Evolutionary conservation across 1,140 invertebrate species (phyloP).

Genomic region (Melitaea cinxia): DNA sequence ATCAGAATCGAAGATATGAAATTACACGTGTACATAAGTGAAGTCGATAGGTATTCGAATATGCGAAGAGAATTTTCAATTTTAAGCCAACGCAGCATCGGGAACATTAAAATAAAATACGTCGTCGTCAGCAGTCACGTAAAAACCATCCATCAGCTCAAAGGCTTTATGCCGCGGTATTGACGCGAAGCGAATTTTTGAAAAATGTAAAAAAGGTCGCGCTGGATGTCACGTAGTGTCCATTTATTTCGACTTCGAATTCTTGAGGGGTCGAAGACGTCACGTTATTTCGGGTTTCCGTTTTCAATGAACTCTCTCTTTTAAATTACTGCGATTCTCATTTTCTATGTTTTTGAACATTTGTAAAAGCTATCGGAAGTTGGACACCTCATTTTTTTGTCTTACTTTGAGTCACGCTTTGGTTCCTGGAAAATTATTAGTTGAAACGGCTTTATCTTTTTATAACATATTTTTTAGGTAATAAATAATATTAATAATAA

Average conservation of each 20-base stretch:
- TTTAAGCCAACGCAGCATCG: constrained; percentile 52
- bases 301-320: constrained; percentile 27
- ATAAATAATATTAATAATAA: too few relatives aligned
- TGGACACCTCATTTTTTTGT: neutral
- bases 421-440: neutral
- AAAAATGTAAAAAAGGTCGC: constrained; percentile 79
- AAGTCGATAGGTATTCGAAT: constrained; percentile 43
- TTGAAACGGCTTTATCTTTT: neutral
- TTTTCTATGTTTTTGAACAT: constrained; percentile 14
- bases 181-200: constrained; percentile 76
- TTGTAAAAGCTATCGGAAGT: neutral
- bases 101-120: constrained; percentile 76
- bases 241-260: constrained; percentile 65
- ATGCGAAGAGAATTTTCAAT: constrained; percentile 75
- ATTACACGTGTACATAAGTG: neutral
- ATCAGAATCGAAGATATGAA: neutral
- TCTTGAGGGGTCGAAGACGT: constrained; percentile 32
- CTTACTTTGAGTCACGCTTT: neutral
- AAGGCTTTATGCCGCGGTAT: constrained; percentile 54
- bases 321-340: constrained; percentile 23
- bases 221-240: constrained; percentile 64
- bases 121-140: constrained; percentile 70
- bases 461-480: too few relatives aligned
- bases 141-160: constrained; percentile 72
- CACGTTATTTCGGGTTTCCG: constrained; percentile 23